Evolutionary conservation across 2,113 vertebrate species (phyloP).

Genomic region (Zonotrichia leucophrys): DNA sequence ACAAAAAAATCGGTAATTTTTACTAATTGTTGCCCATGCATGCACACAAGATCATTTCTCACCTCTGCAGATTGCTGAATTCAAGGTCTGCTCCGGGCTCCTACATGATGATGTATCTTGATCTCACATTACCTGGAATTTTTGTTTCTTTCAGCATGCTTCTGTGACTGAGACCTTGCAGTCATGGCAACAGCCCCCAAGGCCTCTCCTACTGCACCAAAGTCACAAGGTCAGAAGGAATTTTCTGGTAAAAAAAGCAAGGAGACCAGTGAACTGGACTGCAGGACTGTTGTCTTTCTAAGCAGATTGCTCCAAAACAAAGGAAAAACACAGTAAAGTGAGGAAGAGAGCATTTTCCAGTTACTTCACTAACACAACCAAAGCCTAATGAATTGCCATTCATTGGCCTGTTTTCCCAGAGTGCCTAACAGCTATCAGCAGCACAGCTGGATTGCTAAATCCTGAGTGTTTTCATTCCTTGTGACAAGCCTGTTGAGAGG

Average conservation of each 20-base stretch:
- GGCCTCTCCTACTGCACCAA: not conserved
- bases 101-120: not conserved
- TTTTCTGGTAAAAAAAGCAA: not conserved
- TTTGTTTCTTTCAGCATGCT: rapidly evolving
- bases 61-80: not conserved
- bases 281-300: not conserved
- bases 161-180: not conserved
- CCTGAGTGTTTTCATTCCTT: not conserved
- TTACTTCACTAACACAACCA: not conserved
- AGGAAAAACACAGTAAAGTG: not conserved
- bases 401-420: not conserved
- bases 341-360: not conserved
- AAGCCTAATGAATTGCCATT: not conserved
- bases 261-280: not conserved
- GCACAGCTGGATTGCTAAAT: not conserved
- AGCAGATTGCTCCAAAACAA: not conserved
- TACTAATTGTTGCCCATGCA: not conserved
- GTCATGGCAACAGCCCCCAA: rapidly evolving
- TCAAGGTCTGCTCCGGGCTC: not conserved
- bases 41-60: not conserved
- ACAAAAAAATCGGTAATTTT: not conserved
- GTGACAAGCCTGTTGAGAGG: not conserved
- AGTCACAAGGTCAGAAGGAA: not conserved
- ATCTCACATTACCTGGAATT: not conserved
- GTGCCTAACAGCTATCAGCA: not conserved